These are phyloP conservation scores for Daboia siamensis DNA, from an alignment of 2,113 vertebrate species.

Conservation along the genomic window DNA sequence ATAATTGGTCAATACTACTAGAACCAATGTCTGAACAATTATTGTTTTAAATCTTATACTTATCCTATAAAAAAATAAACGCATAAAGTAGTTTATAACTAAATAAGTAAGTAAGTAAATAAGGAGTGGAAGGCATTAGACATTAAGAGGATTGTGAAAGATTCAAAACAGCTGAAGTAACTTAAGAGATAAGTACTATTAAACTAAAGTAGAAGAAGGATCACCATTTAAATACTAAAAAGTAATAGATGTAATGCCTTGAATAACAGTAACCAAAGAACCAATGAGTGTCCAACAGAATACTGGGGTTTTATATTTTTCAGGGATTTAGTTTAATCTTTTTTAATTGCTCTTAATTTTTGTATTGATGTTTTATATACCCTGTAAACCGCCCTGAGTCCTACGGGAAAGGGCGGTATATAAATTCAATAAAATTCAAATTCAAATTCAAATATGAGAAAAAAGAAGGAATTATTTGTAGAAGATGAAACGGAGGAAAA, in stretches of 20 bases:
- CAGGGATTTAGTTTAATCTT: no score
- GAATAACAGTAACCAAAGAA: not conserved
- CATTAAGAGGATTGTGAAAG: not conserved
- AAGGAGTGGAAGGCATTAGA: not conserved
- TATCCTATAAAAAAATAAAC: not conserved
- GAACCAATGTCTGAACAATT: not conserved
- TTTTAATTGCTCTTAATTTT: no score
- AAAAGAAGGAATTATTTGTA: no score
- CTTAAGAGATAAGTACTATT: no score
- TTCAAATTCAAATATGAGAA: no score
- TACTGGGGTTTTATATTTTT: no score
- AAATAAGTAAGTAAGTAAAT: not conserved
- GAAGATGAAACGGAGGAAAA: not conserved
- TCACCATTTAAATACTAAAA: not conserved
- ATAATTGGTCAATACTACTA: not conserved
- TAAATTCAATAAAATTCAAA: no score
- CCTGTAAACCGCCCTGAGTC: no score
- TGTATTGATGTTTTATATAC: no score
- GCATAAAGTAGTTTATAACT: not conserved
- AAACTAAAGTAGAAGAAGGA: not conserved
- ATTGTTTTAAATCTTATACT: not conserved
- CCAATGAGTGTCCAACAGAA: not conserved
- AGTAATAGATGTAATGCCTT: not conserved
- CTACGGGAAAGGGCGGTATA: no score
- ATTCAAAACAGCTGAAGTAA: not conserved